Conservation (phyloP, 2,113 vertebrate species). For the Marmota monax region DNA sequence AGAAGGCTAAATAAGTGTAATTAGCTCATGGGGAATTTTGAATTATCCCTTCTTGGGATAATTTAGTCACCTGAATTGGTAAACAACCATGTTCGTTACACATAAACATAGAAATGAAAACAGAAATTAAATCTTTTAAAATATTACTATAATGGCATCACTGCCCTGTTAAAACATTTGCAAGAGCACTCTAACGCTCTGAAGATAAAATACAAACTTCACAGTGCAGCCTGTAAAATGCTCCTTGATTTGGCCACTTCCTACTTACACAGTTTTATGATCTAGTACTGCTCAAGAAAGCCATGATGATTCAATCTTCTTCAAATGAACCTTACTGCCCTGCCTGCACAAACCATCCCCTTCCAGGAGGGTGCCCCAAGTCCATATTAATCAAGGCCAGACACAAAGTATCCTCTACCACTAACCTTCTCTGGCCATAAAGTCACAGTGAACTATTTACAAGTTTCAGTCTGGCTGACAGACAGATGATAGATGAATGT, state of each 20-base stretch:
- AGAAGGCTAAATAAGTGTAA: slow-evolving; percentile 26
- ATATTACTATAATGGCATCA: slow-evolving; percentile 41
- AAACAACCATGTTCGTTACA: slow-evolving; percentile 40
- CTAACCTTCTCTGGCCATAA: background rate
- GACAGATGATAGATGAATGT: background rate
- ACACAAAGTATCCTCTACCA: background rate
- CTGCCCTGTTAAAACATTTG: background rate
- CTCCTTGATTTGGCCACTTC: slow-evolving; percentile 43
- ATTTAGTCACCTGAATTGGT: slow-evolving; percentile 51
- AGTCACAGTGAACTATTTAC: background rate
- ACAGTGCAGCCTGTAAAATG: slow-evolving; percentile 7
- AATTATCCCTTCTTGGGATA: slow-evolving; percentile 22
- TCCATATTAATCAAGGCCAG: background rate
- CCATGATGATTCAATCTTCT: background rate
- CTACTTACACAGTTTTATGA: slow-evolving; percentile 20
- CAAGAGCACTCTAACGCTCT: background rate
- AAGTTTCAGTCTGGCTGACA: background rate
- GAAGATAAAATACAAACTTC: slow-evolving; percentile 52
- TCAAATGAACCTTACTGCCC: background rate
- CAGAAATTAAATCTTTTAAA: slow-evolving; percentile 47
- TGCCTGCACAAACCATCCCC: background rate
- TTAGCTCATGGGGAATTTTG: slow-evolving; percentile 30
- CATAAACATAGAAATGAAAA: background rate
- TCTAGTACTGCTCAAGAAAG: background rate
- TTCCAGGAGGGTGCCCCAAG: background rate